Evolutionary conservation across 2,888 invertebrate genomes (phyloP), one percentile per base, ranked within the genome.

Genomic region (Linnaemya vulpina): DNA sequence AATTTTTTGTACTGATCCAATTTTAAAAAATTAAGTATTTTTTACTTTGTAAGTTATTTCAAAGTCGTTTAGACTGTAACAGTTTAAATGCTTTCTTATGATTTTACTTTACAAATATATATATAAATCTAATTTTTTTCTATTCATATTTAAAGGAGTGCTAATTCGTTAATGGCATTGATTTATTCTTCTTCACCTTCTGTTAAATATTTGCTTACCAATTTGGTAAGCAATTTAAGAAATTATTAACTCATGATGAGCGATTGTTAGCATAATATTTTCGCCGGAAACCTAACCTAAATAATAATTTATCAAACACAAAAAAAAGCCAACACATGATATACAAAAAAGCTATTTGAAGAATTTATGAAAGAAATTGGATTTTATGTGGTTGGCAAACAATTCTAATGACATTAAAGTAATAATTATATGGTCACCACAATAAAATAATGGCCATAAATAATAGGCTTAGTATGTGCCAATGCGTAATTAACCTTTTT

Each of bases 221-320:
- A 71, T 60, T 82, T 71, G 65, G 68, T 75, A 75, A 76, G 60
- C 35, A 53, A 46, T 22, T 51, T 38, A 62, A 71, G 55, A 68
- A 55, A 40, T 25, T 55, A 79, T 81, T 81, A 78, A 74, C 78
- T 85, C 78, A 82, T 85, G 74, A 68, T 46, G 25, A 49, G 30
- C 35, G 20, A 30, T 17, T 62, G 15, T 68, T 38, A 62, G 51
- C 58, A 68, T 49, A 49, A 17, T 46, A 43, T n/a, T 3, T 60
- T 38, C 20, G 78, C 75, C 85, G 85, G 85, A 85, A 85, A 67
- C 85, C 85, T 79, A 75, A 75, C 85, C 85, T 79, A 74, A 70
- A 82, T 75, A 75, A 43, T 75, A 70, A 75, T 75, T 70, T 75
- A 78, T 71, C n/a, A 68, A 77, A 75, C 3, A n/a, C n/a, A 8